Percentiles rank a stretch among this genome's conserved stretches.
phyloP scores from a whole-genome alignment of 2,888 invertebrate species.

The Drosophila fungiperda region DNA sequence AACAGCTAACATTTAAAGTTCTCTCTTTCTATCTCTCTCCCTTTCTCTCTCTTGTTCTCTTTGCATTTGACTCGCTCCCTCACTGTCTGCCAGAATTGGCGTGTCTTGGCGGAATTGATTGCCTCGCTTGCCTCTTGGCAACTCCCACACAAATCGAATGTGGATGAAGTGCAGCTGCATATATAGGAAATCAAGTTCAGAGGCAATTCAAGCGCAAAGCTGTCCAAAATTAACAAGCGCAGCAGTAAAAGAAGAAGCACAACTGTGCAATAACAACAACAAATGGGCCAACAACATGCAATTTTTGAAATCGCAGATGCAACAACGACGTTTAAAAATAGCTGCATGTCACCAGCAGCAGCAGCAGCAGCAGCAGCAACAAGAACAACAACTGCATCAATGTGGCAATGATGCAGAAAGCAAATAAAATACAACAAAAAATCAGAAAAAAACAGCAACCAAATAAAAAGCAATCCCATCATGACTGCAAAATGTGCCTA shows the following conservation, averaged over 20 bases:
- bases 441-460: conserved; percentile 18
- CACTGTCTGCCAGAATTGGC: conserved; percentile 18
- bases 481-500: conserved; percentile 17
- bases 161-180: conserved; percentile 48
- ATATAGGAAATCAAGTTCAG: conserved; percentile 45
- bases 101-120: conserved; percentile 63
- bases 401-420: conserved; percentile 72
- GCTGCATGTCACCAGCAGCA: conserved; percentile 68
- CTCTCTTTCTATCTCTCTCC: not conserved
- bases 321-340: conserved; percentile 71
- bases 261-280: conserved; percentile 40
- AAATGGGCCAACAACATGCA: conserved; percentile 69
- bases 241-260: conserved; percentile 23
- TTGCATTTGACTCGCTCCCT: not conserved
- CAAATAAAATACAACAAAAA: not conserved
- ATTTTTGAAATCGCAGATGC: conserved; percentile 64
- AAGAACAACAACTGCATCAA: conserved; percentile 47
- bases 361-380: conserved; percentile 27
- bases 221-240: conserved; percentile 60
- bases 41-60: not conserved
- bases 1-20: conserved; percentile 1
- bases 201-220: conserved; percentile 72
- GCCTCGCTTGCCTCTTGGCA: conserved; percentile 32
- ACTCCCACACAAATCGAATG: conserved; percentile 58
- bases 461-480: conserved; percentile 31